These are phyloP conservation scores for Exaiptasia diaphana DNA, from an alignment of 64 coral and sea anemone species.

Conservation along the genomic window DNA sequence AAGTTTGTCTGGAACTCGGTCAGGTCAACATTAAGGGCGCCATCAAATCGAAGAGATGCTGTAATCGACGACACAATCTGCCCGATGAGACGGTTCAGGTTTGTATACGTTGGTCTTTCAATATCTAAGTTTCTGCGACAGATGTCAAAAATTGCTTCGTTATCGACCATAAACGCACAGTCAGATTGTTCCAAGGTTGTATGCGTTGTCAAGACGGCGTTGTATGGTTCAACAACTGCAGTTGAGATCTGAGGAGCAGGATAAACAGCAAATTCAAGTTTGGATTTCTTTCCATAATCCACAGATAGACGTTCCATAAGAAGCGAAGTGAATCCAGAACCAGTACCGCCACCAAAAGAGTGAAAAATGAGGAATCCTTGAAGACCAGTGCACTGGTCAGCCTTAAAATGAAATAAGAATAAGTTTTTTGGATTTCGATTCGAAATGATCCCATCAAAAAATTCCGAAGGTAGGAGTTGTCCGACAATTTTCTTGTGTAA, in stretches of 20 bases:
- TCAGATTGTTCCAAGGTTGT: background rate
- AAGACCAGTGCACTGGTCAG: slow-evolving; percentile 39
- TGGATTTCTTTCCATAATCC: slow-evolving; percentile 17
- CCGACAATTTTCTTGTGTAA: too few relatives aligned
- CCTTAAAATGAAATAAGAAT: background rate
- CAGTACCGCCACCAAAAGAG: slow-evolving; percentile 38
- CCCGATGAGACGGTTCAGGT: slow-evolving; percentile 6
- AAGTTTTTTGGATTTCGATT: too few relatives aligned
- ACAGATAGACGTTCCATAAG: slow-evolving; percentile 1
- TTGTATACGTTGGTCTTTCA: background rate
- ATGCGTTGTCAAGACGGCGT: background rate
- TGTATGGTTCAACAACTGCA: slow-evolving; percentile 8
- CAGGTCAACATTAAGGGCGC: background rate
- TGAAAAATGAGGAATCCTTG: slow-evolving; percentile 47
- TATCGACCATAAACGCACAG: slow-evolving; percentile 7
- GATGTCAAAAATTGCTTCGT: background rate
- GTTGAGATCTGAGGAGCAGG: slow-evolving; percentile 16
- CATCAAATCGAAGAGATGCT: background rate
- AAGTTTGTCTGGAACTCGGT: slow-evolving; percentile 4
- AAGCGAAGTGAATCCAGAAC: slow-evolving; percentile 30
- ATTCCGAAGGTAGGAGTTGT: too few relatives aligned
- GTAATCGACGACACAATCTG: background rate
- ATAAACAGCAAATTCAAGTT: slow-evolving; percentile 1
- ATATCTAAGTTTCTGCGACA: background rate
- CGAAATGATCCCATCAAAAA: too few relatives aligned